Conservation (phyloP, 1,140 invertebrate species). For the Phymastichus coffea region DNA sequence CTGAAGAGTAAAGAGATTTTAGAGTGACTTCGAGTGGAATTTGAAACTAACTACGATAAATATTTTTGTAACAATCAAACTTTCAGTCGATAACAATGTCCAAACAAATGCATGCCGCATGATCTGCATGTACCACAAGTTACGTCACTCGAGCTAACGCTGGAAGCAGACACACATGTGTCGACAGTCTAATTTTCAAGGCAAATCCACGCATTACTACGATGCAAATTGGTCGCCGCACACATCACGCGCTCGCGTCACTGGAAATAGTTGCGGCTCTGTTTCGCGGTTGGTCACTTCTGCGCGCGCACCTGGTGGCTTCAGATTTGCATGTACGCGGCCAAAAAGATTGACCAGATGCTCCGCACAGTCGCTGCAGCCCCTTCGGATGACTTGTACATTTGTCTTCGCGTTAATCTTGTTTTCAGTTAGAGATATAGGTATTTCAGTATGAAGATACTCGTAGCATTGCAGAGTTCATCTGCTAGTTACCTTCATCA, state of each 20-base stretch:
- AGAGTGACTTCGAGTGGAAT: too few species aligned
- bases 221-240: too few species aligned
- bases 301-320: background rate
- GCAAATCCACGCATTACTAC: slow-evolving; percentile 21
- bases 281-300: background rate
- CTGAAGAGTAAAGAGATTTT: too few species aligned
- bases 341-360: background rate
- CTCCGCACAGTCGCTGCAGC: background rate
- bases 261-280: background rate
- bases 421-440: too few species aligned
- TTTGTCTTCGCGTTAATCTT: too few species aligned
- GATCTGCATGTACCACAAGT: background rate
- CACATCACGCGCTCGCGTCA: background rate
- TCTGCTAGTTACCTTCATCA: too few species aligned
- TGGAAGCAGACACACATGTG: background rate
- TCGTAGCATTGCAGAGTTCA: too few species aligned
- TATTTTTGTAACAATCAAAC: too few species aligned
- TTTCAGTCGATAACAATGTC: too few species aligned
- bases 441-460: too few species aligned
- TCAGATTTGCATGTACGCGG: background rate
- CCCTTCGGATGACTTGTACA: too few species aligned
- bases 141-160: background rate
- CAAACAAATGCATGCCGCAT: background rate
- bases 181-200: slow-evolving; percentile 5
- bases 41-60: too few species aligned